Base-by-base conservation (phyloP, 2,888 invertebrate genomes). In the Apamea sordens region DNA sequence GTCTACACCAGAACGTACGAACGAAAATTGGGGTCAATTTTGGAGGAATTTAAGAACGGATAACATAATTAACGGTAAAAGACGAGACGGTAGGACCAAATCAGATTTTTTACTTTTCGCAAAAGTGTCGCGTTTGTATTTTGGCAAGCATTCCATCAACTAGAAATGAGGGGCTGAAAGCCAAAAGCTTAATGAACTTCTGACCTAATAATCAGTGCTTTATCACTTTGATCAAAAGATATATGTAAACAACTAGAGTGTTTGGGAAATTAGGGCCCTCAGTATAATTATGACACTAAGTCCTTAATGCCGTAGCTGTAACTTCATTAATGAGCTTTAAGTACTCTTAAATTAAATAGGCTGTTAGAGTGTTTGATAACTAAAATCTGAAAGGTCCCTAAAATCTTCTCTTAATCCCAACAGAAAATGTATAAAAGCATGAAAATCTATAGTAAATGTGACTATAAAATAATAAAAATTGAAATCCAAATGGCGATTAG, bases 21-120 rank as follows among this genome's bases (percentile, higher is more conserved):
- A 32, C 2, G 32, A 32, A 78, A 88, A 88, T 89, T 83, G 79
- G 76, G 81, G 77, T 78, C 82, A 80, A 87, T 82, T 85, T 80
- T 13, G n/a, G 36, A 64, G 36, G 41, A 83, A 83, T 85, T 85
- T 36, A 79, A 88, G 85, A 77, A 73, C 72, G 80, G 72, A 88
- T 88, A 89, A 85, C 77, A 80, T 76, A 79, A 89, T 88, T 88
- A 88, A 79, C 56, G 76, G 69, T 80, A 77, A 83, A 69, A 82
- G 76, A 85, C 65, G 77, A 79, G 76, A 72, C 53, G 77, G 75
- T 56, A 61, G 44, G 28, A 67, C 61, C 73, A 80, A 88, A 88
- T 87, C 77, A 41, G 61, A 86, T 86, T 79, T 76, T 82, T 64
- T 72, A 61, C 73, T 75, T 47, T 64, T 11, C n/a, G 18, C 41